Evolutionary conservation across 2,888 invertebrate genomes (phyloP), one percentile per base, ranked within the genome.

Genomic region (Macrosoma leucophasiata): DNA sequence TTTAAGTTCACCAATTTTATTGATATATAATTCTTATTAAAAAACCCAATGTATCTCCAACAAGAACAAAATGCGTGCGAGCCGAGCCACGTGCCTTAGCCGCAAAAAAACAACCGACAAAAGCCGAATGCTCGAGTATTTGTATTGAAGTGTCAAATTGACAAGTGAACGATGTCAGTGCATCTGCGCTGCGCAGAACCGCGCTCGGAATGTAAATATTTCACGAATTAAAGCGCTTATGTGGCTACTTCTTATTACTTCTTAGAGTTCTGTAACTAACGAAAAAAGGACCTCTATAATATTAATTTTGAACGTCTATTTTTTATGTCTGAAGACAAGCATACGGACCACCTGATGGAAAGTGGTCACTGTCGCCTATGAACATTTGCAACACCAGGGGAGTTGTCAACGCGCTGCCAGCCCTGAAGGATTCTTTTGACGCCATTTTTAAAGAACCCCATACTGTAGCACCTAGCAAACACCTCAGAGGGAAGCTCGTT

Each of bases 131-230:
- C 49, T 41, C 48, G 39, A 23, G 56, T 63, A 62, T 71, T 67
- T 59, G 67, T 73, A 67, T 71, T 60, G 59, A 71, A 73, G 74
- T 77, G 77, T 74, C 76, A 74, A 72, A 68, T 50, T 77, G 77
- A 76, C 75, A 71, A 56, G 63, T 45, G 56, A 50, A n/a, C n/a
- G n/a, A n/a, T n/a, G n/a, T n/a, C n/a, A n/a, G n/a, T n/a, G n/a
- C n/a, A n/a, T n/a, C n/a, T n/a, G n/a, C 61, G 55, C 60, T 43
- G 62, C 58, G 72, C 77, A 75, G 69, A 71, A 75, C 78, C 59
- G 50, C 49, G 55, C 44, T 54, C 57, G 62, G 60, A 64, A 70
- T 70, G 46, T 64, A 50, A 56, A 66, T 67, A 59, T 56, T 44
- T 45, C 39, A 34, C 25, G 31, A 36, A 35, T 30, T 35, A 35